Percentiles rank a stretch among this genome's conserved stretches.
Conservation (phyloP, 2,888 invertebrate genomes). For the Tetranychus truncatus region DNA sequence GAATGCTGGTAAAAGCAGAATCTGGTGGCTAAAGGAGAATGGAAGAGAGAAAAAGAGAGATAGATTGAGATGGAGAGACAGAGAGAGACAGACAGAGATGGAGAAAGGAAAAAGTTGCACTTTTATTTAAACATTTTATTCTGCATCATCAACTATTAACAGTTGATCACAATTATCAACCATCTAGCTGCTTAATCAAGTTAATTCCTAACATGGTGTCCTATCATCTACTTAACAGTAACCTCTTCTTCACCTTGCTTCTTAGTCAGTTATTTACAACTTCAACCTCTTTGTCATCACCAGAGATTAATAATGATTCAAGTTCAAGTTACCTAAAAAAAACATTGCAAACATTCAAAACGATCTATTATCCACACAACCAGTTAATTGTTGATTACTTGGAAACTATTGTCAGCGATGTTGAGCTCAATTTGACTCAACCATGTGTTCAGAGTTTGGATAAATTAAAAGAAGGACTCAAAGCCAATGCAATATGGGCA, state of each 20-base stretch:
- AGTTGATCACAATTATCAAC: too few relatives aligned
- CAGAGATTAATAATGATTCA: neutral
- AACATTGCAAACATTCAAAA: neutral
- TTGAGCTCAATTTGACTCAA: neutral
- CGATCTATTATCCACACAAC: neutral
- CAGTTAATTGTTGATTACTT: neutral
- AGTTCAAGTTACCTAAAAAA: neutral
- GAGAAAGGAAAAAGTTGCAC: neutral
- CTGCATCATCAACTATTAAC: too few relatives aligned
- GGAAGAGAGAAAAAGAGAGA: neutral
- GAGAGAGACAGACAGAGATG: neutral
- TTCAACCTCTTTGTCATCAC: neutral
- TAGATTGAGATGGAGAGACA: neutral
- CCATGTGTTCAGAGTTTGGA: neutral
- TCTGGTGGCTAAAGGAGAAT: too few relatives aligned
- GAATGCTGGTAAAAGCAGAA: too few relatives aligned
- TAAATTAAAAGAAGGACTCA: neutral
- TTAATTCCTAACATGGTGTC: too few relatives aligned
- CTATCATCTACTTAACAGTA: too few relatives aligned
- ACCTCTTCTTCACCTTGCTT: too few relatives aligned
- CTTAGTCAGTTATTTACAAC: neutral
- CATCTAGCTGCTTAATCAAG: too few relatives aligned
- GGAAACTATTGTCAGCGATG: neutral
- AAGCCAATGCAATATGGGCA: neutral
- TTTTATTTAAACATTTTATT: neutral